A percentile compares a stretch with the other conserved stretches of the same genome.
These are phyloP conservation scores for Rhinopomastus cyanomelas DNA, from an alignment of 2,113 vertebrate species.

Conservation along the genomic window DNA sequence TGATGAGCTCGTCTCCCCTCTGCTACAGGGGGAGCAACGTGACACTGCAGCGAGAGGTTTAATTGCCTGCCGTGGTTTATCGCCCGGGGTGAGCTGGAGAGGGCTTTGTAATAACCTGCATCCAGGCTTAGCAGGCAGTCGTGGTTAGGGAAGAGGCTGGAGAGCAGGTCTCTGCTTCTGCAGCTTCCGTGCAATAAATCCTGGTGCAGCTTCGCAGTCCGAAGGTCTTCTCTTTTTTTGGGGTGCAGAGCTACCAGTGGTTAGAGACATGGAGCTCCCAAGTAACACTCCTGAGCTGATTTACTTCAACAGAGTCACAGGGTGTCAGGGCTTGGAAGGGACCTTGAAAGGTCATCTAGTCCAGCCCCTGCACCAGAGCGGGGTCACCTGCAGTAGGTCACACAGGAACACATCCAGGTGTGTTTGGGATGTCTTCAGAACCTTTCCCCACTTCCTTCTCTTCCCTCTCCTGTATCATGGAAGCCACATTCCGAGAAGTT, in stretches of 20 bases:
- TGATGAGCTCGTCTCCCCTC: slow-evolving; percentile 12
- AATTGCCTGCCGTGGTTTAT: background rate
- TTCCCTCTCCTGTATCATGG: background rate
- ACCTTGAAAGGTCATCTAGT: too few species aligned
- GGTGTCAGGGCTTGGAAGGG: too few species aligned
- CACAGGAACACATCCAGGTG: too few species aligned
- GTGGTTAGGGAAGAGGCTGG: background rate
- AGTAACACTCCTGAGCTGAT: background rate
- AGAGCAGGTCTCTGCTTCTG: background rate
- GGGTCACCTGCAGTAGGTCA: too few species aligned
- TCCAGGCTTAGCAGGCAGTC: background rate
- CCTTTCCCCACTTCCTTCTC: background rate
- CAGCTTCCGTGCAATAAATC: background rate
- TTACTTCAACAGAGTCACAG: background rate
- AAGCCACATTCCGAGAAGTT: background rate
- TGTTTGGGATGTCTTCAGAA: too few species aligned
- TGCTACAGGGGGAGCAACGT: background rate
- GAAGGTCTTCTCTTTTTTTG: background rate
- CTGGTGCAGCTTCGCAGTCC: background rate
- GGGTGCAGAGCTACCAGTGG: background rate
- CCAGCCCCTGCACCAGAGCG: too few species aligned
- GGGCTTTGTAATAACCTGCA: background rate
- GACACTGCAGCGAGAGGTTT: slow-evolving; percentile 5
- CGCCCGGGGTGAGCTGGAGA: background rate
- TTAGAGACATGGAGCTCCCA: background rate